These are phyloP conservation scores for Nilaparvata lugens DNA, from an alignment of 1,140 invertebrate species.

Conservation along the genomic window DNA sequence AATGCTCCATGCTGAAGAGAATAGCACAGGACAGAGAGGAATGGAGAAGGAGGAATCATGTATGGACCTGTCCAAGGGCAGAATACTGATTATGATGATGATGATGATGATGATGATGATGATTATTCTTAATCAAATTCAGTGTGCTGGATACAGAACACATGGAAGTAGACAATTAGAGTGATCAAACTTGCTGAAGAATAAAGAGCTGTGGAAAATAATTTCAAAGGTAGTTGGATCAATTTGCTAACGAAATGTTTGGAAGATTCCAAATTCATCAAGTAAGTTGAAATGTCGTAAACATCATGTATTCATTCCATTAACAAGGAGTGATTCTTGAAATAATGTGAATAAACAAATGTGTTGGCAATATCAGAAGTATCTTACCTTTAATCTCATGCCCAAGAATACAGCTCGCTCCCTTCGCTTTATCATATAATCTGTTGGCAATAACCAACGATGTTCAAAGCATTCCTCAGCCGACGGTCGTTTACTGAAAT, in stretches of 20 bases:
- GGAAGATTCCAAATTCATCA: neutral
- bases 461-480: conserved; percentile 92
- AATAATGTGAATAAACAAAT: neutral
- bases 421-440: conserved; percentile 87
- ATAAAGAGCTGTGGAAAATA: too few relatives aligned
- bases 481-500: conserved; percentile 77
- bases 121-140: too few relatives aligned
- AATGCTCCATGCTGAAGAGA: too few relatives aligned
- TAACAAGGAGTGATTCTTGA: neutral
- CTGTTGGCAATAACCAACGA: conserved; percentile 84
- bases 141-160: too few relatives aligned
- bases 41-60: too few relatives aligned
- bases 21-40: too few relatives aligned
- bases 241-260: neutral
- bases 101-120: too few relatives aligned
- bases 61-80: too few relatives aligned
- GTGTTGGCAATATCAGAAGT: neutral
- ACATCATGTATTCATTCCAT: neutral
- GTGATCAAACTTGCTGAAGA: too few relatives aligned
- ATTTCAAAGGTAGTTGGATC: too few relatives aligned
- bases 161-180: too few relatives aligned
- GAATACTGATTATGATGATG: too few relatives aligned
- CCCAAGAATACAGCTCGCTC: conserved; percentile 80
- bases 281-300: neutral
- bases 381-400: conserved; percentile 60